These are phyloP conservation scores for Perizoma flavofasciatum DNA, from an alignment of 2,888 invertebrate genomes.

Conservation along the genomic window DNA sequence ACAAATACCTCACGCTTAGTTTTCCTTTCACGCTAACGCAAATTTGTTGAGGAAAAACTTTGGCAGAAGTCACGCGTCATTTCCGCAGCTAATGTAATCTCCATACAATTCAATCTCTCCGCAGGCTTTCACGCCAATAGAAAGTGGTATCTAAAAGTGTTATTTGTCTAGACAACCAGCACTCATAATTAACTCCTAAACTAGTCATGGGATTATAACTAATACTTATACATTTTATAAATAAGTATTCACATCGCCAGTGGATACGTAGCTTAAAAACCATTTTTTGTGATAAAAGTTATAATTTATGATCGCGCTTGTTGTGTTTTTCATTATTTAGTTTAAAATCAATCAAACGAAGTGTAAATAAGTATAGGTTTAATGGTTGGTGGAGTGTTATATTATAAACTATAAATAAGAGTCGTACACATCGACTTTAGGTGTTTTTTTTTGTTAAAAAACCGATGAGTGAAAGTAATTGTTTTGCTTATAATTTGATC, in stretches of 20 bases:
- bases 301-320: conserved; percentile 44
- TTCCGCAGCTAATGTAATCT: too few species aligned
- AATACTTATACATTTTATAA: neutral
- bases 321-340: conserved; percentile 47
- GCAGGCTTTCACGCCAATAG: too few species aligned
- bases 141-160: too few species aligned
- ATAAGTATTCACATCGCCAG: conserved; percentile 18
- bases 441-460: conserved; percentile 6
- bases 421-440: conserved; percentile 14
- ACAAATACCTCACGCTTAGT: too few species aligned
- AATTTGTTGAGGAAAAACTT: too few species aligned
- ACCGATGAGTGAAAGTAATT: neutral
- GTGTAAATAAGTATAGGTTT: conserved; percentile 37
- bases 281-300: conserved; percentile 34
- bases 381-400: conserved; percentile 28
- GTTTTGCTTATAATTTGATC: conserved; percentile 3
- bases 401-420: conserved; percentile 23
- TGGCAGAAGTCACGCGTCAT: too few species aligned
- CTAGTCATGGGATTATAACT: conserved; percentile 31
- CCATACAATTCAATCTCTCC: too few species aligned
- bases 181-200: conserved; percentile 29
- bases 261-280: conserved; percentile 32
- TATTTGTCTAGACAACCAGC: conserved; percentile 4
- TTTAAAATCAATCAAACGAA: conserved; percentile 38
- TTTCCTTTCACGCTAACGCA: too few species aligned